phyloP scores from a whole-genome alignment of 2,113 vertebrate genomes.

The Mesembrinibis cayennensis region DNA sequence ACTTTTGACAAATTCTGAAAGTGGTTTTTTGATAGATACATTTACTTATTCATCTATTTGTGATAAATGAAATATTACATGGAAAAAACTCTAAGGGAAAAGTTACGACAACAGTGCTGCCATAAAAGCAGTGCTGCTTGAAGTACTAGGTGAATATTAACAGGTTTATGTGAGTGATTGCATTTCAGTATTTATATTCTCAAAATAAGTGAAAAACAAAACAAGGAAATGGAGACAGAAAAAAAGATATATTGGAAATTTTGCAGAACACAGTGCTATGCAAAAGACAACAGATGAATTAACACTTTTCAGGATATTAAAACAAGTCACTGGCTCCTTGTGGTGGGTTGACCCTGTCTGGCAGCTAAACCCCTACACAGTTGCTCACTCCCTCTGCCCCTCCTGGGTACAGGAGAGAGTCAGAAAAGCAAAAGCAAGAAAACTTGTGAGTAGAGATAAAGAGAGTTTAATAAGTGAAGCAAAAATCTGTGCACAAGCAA shows the following conservation, averaged over 20 bases:
- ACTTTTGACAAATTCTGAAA: neutral
- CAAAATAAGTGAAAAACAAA: neutral
- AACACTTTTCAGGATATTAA: neutral
- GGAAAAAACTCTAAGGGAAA: neutral
- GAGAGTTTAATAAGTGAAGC: neutral
- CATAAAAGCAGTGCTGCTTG: neutral
- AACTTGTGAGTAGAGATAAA: neutral
- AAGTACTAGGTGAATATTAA: neutral
- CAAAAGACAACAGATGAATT: neutral
- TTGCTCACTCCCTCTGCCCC: neutral
- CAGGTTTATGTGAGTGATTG: neutral
- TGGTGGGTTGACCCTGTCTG: neutral
- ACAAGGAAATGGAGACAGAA: neutral
- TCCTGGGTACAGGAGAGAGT: neutral
- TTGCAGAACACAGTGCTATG: neutral
- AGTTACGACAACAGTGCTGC: neutral
- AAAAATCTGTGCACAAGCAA: neutral
- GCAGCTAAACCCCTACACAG: neutral
- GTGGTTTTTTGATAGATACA: neutral
- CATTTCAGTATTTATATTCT: neutral
- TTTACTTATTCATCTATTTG: neutral
- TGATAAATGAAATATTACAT: neutral
- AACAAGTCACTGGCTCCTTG: neutral
- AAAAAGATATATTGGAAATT: neutral
- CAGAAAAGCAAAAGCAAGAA: neutral